phyloP scores from a whole-genome alignment of 2,888 invertebrate genomes.

The Stenoptilia bipunctidactyla region DNA sequence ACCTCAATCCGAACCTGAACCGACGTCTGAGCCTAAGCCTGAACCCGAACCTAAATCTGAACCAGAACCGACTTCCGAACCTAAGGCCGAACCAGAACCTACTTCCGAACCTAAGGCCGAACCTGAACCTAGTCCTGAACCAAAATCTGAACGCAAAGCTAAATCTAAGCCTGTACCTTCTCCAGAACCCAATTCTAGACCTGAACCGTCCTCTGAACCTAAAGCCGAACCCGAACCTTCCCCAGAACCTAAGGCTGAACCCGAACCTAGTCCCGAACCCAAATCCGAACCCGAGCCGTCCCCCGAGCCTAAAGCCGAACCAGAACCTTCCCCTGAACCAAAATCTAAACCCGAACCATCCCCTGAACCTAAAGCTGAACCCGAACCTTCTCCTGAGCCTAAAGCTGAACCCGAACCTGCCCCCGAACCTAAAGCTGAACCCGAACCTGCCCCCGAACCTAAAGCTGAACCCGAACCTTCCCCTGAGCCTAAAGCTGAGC shows the following conservation, averaged over 20 bases:
- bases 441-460: conserved; percentile 44
- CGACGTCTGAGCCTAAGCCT: conserved; percentile 36
- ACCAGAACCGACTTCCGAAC: conserved; percentile 34
- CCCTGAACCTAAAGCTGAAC: conserved; percentile 39
- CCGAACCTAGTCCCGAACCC: conserved; percentile 39
- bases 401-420: conserved; percentile 32
- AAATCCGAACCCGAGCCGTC: conserved; percentile 41
- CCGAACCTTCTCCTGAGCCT: conserved; percentile 33
- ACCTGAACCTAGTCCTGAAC: conserved; percentile 21
- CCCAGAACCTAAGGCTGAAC: conserved; percentile 35
- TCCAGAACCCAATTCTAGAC: conserved; percentile 34
- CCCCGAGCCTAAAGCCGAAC: conserved; percentile 56
- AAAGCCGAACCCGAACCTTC: conserved; percentile 48
- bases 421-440: conserved; percentile 41
- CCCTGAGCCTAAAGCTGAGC: conserved; percentile 20
- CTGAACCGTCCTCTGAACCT: conserved; percentile 27
- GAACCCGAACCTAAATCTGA: conserved; percentile 45
- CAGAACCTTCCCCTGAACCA: conserved; percentile 46
- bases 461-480: conserved; percentile 31
- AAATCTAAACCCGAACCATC: conserved; percentile 45
- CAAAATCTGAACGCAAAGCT: conserved; percentile 29
- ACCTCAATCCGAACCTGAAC: conserved; percentile 37
- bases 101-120: conserved; percentile 31
- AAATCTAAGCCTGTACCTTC: conserved; percentile 28
- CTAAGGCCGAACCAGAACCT: conserved; percentile 34